These are phyloP conservation scores for Trichogramma dendrolimi DNA, from an alignment of 2,888 invertebrate species.

Conservation along the genomic window DNA sequence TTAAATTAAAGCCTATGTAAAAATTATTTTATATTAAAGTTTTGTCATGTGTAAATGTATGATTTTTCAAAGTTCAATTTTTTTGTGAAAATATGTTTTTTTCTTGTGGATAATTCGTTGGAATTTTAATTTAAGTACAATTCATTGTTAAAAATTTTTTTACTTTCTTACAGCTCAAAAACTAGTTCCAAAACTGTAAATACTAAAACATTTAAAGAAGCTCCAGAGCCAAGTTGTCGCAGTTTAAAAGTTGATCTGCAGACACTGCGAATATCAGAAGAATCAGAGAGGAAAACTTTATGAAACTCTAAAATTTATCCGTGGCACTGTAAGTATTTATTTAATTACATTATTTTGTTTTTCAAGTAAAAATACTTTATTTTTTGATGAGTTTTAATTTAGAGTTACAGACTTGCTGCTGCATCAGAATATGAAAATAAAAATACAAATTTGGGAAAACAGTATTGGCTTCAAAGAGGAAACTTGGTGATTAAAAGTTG, in stretches of 20 bases:
- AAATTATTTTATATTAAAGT: not conserved
- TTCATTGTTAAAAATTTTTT: constrained; percentile 3
- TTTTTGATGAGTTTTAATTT: constrained; percentile 21
- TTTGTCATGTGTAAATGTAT: not conserved
- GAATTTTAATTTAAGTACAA: not conserved
- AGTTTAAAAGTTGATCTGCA: constrained; percentile 68
- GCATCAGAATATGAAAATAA: constrained; percentile 60
- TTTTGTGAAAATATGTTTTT: not conserved
- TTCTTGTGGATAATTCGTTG: not conserved
- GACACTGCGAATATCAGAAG: constrained; percentile 64
- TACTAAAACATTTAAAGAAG: constrained; percentile 6
- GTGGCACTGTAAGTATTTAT: constrained; percentile 62
- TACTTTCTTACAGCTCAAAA: constrained; percentile 18
- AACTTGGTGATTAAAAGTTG: constrained; percentile 71
- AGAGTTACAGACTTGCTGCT: constrained; percentile 55
- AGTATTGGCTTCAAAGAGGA: constrained; percentile 75
- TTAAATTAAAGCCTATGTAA: not conserved
- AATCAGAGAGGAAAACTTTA: constrained; percentile 70
- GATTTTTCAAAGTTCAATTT: not conserved
- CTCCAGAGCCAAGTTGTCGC: constrained; percentile 41
- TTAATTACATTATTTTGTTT: constrained; percentile 1
- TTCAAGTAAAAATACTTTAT: constrained; percentile 1
- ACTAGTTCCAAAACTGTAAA: constrained; percentile 12
- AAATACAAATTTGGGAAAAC: constrained; percentile 64
- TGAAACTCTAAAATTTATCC: constrained; percentile 70